A percentile compares a stretch with the other conserved stretches of the same genome.
Conservation (phyloP, 2,888 invertebrate species). For the Cotesia congregata region DNA sequence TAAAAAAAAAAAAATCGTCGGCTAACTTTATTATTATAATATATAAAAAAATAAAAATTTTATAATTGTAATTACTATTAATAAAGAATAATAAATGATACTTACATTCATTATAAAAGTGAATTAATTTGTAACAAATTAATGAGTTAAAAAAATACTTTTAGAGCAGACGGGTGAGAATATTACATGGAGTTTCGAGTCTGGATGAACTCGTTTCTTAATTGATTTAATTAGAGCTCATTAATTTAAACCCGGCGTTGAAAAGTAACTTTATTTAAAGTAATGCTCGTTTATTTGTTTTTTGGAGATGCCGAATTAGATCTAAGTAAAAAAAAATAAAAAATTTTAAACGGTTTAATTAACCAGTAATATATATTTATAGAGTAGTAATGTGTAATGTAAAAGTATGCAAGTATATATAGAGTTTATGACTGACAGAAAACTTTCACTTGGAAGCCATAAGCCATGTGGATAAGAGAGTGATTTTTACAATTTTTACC, state of each 20-base stretch:
- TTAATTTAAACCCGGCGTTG: background rate
- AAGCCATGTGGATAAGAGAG: background rate
- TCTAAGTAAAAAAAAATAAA: background rate
- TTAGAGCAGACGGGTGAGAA: background rate
- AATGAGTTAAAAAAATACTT: background rate
- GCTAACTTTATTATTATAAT: too few species aligned
- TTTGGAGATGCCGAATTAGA: too few species aligned
- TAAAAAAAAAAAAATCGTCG: too few species aligned
- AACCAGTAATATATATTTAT: background rate
- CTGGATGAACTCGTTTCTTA: background rate
- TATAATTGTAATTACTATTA: too few species aligned
- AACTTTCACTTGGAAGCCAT: background rate
- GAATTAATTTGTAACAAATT: background rate
- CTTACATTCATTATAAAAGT: background rate
- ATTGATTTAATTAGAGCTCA: background rate
- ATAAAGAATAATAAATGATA: too few species aligned
- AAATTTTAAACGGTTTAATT: background rate
- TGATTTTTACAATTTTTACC: background rate
- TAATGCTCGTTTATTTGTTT: too few species aligned
- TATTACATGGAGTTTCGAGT: background rate
- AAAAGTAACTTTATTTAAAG: background rate
- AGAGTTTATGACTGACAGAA: background rate
- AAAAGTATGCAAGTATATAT: background rate
- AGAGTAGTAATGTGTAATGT: background rate
- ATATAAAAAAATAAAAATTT: too few species aligned